Evolutionary conservation across 2,888 invertebrate genomes (phyloP).

Genomic region (Drosophila subsilvestris): DNA sequence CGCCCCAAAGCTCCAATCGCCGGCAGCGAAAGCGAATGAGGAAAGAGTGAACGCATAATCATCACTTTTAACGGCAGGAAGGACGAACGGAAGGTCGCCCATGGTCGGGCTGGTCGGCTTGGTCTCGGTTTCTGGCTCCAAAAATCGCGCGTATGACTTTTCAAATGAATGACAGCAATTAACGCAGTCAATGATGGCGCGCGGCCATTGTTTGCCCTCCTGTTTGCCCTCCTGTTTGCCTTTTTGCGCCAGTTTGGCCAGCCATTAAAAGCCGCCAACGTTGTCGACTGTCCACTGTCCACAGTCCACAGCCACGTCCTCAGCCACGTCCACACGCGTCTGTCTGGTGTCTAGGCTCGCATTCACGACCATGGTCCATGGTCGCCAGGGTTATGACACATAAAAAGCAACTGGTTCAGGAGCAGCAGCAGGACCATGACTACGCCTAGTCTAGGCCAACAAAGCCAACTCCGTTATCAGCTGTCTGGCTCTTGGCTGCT

Average conservation of each 20-base stretch:
- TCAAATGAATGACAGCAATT: constrained; percentile 80
- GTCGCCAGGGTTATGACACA: constrained; percentile 60
- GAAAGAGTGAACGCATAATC: constrained; percentile 72
- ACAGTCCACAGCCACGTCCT: constrained; percentile 4
- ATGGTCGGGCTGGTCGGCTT: constrained; percentile 4
- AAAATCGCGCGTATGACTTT: constrained; percentile 71
- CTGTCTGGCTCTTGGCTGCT: constrained; percentile 8
- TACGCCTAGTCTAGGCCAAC: constrained; percentile 44
- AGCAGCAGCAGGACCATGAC: constrained; percentile 2
- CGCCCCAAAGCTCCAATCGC: constrained; percentile 6
- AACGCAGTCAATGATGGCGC: constrained; percentile 74
- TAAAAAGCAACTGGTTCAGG: constrained; percentile 55
- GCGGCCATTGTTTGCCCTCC: constrained; percentile 63
- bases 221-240: constrained; percentile 19
- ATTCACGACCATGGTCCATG: constrained; percentile 1
- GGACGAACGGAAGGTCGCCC: constrained; percentile 4
- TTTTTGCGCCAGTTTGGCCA: constrained; percentile 28
- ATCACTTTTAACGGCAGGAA: constrained; percentile 68
- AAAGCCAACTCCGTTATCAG: constrained; percentile 50
- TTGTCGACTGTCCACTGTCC: constrained; percentile 17
- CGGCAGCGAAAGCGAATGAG: constrained; percentile 58
- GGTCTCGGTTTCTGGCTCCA: constrained; percentile 4
- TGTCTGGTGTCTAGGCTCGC: constrained; percentile 1
- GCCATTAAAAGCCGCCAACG: constrained; percentile 65
- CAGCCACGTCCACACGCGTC: not conserved